Evolutionary conservation across 2,113 vertebrate species (phyloP).

Genomic region (Scopus umbretta): DNA sequence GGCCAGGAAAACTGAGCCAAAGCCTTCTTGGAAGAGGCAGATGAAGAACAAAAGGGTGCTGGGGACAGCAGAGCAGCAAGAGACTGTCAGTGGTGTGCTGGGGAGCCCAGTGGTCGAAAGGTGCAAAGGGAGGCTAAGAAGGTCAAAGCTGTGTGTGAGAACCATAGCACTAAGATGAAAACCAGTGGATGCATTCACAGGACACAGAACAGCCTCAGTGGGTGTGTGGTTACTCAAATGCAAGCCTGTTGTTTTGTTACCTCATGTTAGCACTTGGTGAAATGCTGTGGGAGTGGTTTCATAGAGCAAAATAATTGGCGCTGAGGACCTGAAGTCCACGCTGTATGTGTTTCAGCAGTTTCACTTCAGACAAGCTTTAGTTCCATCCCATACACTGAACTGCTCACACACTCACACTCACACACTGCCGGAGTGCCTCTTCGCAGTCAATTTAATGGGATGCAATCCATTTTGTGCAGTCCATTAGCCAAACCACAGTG

Average conservation of each 20-base stretch:
- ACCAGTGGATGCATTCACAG: not conserved
- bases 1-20: not conserved
- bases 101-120: not conserved
- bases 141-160: not conserved
- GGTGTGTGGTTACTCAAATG: not conserved
- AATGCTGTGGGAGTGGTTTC: not conserved
- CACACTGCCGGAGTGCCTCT: not conserved
- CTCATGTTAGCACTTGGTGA: not conserved
- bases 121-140: not conserved
- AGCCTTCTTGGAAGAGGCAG: not conserved
- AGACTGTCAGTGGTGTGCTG: not conserved
- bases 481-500: not conserved
- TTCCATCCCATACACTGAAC: not conserved
- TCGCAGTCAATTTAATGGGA: not conserved
- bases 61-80: rapidly evolving
- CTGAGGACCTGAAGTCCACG: not conserved
- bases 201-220: not conserved
- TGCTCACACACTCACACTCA: too few species aligned
- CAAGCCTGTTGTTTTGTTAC: not conserved
- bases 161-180: not conserved
- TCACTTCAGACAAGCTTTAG: not conserved
- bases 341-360: not conserved
- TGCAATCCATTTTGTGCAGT: not conserved
- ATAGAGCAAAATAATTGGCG: not conserved
- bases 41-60: not conserved